Conservation (phyloP, 2,888 invertebrate genomes). For the Eutolmus rufibarbis region DNA sequence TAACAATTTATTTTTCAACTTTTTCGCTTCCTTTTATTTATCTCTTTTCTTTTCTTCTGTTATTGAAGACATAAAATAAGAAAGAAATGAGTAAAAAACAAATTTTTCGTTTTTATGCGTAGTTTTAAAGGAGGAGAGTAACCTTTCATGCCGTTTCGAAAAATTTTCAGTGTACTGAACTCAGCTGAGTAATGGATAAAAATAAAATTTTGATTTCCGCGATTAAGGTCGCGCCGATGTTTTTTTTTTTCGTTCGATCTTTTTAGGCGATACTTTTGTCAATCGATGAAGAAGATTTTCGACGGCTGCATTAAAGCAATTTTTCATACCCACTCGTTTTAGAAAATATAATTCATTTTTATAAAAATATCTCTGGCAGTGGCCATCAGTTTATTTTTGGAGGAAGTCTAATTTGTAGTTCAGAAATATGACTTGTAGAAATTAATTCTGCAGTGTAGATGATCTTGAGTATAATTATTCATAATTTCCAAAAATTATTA, state of each 20-base stretch:
- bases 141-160: neutral
- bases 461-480: neutral
- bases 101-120: neutral
- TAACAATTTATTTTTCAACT: constrained; percentile 8
- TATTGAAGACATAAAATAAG: neutral
- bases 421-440: neutral
- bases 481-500: neutral
- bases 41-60: neutral
- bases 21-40: neutral
- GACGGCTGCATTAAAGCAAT: neutral
- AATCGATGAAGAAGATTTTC: neutral
- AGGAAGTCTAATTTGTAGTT: neutral
- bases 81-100: neutral
- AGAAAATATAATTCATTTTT: neutral
- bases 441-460: neutral
- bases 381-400: neutral
- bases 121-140: neutral
- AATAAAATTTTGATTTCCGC: constrained; percentile 19
- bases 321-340: neutral
- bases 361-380: neutral
- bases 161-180: constrained; percentile 21
- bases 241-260: neutral
- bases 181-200: constrained; percentile 28
- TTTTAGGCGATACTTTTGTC: neutral
- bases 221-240: neutral